Base-by-base conservation (phyloP, 1,140 invertebrate species). In the Parapsyche elsis region DNA sequence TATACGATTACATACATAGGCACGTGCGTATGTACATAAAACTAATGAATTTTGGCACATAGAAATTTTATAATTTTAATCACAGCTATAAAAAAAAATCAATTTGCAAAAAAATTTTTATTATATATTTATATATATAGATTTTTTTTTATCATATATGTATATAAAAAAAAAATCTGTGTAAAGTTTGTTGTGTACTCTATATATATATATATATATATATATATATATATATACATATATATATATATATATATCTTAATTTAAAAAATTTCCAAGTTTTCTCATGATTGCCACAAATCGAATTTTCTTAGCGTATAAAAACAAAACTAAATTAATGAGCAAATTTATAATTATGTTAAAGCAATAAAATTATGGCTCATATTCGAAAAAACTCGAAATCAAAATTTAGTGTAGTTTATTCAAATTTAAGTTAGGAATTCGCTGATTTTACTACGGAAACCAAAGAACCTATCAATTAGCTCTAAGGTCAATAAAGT, bases 191-290 rank as follows among this genome's bases (percentile, higher is more conserved):
- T 38, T 70, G 64, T 44, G 57, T 79, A 81, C 57, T 70, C 74
- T 82, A 1, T 53, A 53, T 53, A 53, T 53, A 53, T n/a, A 53
- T 14, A 12, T 53, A 53, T 12, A 53, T 14, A 14, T 53, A 53
- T 53, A 19, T 71, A 53, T 14, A 12, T 53, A 53, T 12, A 53
- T 14, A 14, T 53, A 53, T 53, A 19, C n/a, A n/a, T n/a, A n/a
- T n/a, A n/a, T n/a, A 53, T 14, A 12, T 53, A 53, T 12, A 53
- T 14, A 14, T 53, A 53, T 53, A 19, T 71, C 82, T 83, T 83
- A 83, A 77, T 49, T 44, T 78, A 76, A 71, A 79, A 77, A 83
- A 83, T 80, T 80, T 83, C 82, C 81, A 83, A 82, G 70, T 78
- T 79, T 80, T 81, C 30, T 80, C 67, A 70, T 83, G 82, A 83